These are phyloP conservation scores for Trogon surrucura DNA, from an alignment of 2,113 vertebrate genomes.

Conservation along the genomic window DNA sequence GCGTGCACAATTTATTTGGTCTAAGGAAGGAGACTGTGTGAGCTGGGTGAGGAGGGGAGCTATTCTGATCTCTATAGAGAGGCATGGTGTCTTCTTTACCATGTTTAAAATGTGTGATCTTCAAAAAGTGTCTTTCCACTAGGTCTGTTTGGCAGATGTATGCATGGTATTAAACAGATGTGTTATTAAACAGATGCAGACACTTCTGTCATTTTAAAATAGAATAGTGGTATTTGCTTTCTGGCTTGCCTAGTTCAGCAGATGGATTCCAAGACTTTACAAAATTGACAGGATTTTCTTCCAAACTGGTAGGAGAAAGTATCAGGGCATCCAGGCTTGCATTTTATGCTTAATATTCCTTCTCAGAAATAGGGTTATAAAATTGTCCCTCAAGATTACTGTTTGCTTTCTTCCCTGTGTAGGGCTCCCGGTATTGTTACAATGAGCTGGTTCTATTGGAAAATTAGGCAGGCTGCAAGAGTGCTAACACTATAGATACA, in stretches of 20 bases:
- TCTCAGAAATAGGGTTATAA: neutral
- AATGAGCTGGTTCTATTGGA: neutral
- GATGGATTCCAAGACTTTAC: neutral
- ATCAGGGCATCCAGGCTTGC: neutral
- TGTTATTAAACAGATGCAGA: constrained; percentile 49
- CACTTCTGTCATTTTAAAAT: neutral
- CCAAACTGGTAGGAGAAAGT: neutral
- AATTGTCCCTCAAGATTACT: rapidly evolving
- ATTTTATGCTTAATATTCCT: neutral
- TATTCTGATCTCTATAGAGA: neutral
- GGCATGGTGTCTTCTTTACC: neutral
- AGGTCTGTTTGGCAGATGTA: constrained; percentile 40
- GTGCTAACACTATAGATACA: neutral
- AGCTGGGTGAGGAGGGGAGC: neutral
- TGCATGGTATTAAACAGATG: constrained; percentile 47
- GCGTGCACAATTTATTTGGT: neutral
- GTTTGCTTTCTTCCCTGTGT: neutral
- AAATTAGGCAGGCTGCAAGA: neutral
- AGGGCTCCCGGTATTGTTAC: neutral
- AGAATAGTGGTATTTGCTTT: neutral
- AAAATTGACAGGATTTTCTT: neutral
- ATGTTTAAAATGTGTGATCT: constrained; percentile 1
- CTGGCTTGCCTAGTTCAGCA: neutral
- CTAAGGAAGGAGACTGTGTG: neutral
- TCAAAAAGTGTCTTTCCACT: neutral